These are phyloP conservation scores for Chinchilla lanigera DNA, from an alignment of 2,113 vertebrate species.

Conservation along the genomic window DNA sequence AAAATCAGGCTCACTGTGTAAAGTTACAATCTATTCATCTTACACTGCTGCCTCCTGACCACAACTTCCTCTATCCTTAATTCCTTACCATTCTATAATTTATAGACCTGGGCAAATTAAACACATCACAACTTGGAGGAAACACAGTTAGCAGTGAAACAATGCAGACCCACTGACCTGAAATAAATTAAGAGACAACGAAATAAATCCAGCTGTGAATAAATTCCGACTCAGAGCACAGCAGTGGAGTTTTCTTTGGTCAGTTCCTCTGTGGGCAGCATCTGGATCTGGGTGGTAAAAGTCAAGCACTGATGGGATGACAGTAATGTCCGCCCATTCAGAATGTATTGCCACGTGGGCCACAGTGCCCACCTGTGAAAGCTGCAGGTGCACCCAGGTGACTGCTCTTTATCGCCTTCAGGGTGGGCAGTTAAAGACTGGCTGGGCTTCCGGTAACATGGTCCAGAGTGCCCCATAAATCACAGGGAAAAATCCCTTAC, in stretches of 20 bases:
- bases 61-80: not conserved
- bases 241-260: not conserved
- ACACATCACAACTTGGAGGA: not conserved
- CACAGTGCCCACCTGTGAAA: not conserved
- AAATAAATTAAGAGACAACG: not conserved
- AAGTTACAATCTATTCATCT: not conserved
- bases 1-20: not conserved
- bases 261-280: not conserved
- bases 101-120: not conserved
- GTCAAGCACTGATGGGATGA: not conserved
- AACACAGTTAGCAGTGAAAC: not conserved
- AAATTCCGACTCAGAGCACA: not conserved
- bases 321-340: not conserved
- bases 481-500: not conserved
- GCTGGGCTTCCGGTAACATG: not conserved
- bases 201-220: slow-evolving; percentile 14
- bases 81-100: not conserved
- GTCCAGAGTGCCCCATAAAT: not conserved
- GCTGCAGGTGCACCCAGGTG: not conserved
- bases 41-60: not conserved
- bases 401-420: not conserved
- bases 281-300: not conserved
- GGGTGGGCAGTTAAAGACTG: slow-evolving; percentile 7
- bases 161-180: not conserved
- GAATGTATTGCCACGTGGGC: not conserved